Conservation (phyloP, 2,113 vertebrate species). For the Ictalurus punctatus region DNA sequence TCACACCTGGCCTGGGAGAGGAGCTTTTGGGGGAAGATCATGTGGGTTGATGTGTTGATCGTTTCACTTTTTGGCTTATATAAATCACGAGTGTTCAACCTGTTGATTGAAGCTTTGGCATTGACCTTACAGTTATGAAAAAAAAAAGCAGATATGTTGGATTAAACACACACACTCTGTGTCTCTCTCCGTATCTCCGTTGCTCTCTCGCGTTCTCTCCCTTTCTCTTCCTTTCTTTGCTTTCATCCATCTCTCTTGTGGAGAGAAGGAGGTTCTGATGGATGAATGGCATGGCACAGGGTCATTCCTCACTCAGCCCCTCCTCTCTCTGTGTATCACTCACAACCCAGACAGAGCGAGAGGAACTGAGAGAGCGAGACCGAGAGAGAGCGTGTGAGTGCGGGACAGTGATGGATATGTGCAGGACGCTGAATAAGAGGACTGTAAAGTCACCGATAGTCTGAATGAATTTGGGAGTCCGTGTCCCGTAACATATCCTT, state of each 20-base stretch:
- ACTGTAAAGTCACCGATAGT: conserved; percentile 37
- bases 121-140: not conserved
- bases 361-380: conserved; percentile 15
- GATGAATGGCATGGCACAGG: conserved; percentile 46
- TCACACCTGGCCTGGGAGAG: conserved; percentile 13
- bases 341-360: conserved; percentile 34
- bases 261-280: conserved; percentile 44
- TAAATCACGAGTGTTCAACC: not conserved
- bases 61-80: not conserved
- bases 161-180: not conserved
- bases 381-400: conserved; percentile 5
- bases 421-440: conserved; percentile 21
- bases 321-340: conserved; percentile 42
- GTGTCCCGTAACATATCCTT: conserved; percentile 17
- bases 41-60: conserved; percentile 18
- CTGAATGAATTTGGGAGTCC: conserved; percentile 8
- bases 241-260: conserved; percentile 41
- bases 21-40: not conserved
- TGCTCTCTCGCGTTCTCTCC: not conserved
- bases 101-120: conserved; percentile 6
- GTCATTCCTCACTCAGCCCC: conserved; percentile 51
- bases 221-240: conserved; percentile 17
- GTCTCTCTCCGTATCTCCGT: not conserved
- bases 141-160: not conserved
- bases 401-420: conserved; percentile 16